phyloP scores from a whole-genome alignment of 2,888 invertebrate species.

The Amphiduros pacificus region DNA sequence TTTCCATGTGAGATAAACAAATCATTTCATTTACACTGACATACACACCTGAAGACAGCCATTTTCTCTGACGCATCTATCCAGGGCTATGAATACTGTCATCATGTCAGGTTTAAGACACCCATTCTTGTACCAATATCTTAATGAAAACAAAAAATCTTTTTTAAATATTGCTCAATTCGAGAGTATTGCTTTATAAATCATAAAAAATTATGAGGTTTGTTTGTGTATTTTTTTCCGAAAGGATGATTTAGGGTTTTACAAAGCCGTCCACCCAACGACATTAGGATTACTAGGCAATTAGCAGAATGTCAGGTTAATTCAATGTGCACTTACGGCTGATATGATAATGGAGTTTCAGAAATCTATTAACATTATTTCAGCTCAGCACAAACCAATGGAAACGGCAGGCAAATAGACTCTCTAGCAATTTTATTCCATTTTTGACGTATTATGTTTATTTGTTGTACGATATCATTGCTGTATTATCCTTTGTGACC shows the following conservation, averaged over 20 bases:
- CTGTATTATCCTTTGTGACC: not conserved
- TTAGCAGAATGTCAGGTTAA: too few relatives aligned
- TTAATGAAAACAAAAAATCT: conserved; percentile 30
- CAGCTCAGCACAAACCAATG: not conserved
- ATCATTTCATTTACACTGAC: not conserved
- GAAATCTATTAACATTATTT: too few relatives aligned
- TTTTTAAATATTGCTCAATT: too few relatives aligned
- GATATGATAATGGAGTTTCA: too few relatives aligned
- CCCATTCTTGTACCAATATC: conserved; percentile 57
- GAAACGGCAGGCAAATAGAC: not conserved
- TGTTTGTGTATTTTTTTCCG: not conserved
- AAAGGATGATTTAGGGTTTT: too few relatives aligned
- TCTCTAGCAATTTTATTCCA: not conserved
- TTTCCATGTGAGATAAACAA: not conserved
- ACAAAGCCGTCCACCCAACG: too few relatives aligned
- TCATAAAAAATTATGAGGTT: not conserved
- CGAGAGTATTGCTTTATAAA: too few relatives aligned
- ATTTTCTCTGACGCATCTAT: conserved; percentile 45
- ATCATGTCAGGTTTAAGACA: conserved; percentile 49
- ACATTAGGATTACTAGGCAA: too few relatives aligned
- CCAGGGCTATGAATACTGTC: conserved; percentile 53
- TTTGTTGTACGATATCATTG: not conserved
- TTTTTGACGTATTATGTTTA: not conserved
- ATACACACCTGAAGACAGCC: conserved; percentile 49
- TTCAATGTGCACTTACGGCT: too few relatives aligned